phyloP scores from a whole-genome alignment of 35 echinoderm and acorn worm species.

The Patiria miniata region DNA sequence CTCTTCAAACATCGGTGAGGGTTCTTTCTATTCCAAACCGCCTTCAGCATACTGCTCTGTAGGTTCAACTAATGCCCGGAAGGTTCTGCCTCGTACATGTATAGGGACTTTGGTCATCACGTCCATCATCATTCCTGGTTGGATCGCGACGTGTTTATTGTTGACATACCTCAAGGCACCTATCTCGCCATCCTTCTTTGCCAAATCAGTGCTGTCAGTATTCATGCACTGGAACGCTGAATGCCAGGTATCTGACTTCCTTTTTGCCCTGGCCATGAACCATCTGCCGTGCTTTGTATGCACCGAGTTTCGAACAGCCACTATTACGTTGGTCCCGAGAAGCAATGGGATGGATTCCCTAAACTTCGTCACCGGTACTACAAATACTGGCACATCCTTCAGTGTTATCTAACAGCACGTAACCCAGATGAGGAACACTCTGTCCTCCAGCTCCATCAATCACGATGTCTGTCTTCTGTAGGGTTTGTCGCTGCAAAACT shows the following conservation, averaged over 20 bases:
- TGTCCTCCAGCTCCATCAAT: neutral
- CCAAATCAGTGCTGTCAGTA: neutral
- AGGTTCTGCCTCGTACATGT: neutral
- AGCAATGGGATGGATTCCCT: neutral
- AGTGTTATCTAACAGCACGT: neutral
- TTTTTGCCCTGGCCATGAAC: constrained; percentile 3
- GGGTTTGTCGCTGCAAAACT: neutral
- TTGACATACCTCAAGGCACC: neutral
- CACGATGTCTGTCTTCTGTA: neutral
- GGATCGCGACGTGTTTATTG: neutral
- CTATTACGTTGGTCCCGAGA: constrained; percentile 2
- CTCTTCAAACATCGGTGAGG: neutral
- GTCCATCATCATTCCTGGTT: too few relatives aligned
- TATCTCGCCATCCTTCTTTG: neutral
- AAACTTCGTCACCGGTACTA: neutral
- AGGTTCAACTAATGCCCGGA: neutral
- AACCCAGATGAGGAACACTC: neutral
- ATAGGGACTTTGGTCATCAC: neutral
- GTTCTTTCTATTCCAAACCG: neutral
- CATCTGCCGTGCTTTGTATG: neutral
- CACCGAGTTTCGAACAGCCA: neutral
- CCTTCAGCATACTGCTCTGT: neutral
- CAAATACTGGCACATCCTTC: constrained; percentile 4
- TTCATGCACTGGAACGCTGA: neutral
- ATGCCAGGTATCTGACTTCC: neutral